Evolutionary conservation across 2,888 invertebrate species (phyloP), one percentile per base, ranked within the genome.

Genomic region (Tetranychus piercei): DNA sequence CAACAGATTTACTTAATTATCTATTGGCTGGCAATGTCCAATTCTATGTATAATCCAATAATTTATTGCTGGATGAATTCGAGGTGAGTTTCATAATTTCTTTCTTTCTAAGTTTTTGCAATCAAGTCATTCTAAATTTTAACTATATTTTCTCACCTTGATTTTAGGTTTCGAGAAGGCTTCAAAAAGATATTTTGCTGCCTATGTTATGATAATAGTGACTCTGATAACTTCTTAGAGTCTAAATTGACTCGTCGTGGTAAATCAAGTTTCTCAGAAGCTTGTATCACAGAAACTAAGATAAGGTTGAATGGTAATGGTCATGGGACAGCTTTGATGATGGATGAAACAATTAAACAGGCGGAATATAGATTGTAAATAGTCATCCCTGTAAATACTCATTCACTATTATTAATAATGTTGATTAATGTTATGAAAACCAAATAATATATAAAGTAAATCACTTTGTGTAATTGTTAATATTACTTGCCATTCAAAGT

Each of bases 1-100:
- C 83, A 83, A 74, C 81, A 82, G 76, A 77, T 83, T 22, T 83
- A 82, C 67, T 85, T 93, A 73, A 88, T 88, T 44, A 91, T 92
- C 84, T 91, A 91, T 81, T 91, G 90, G 90, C 85, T 93, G 76
- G 93, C 93, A 5, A 93, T 93, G 93, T 90, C 91, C 11, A 77
- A 92, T 81, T 89, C 92, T 1, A 92, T 92, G 90, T 91, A 92
- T 75, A 93, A 93, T 84, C 92, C 92, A 0, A 87, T 92, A 75
- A 91, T 93, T 73, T 93, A 93, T 82, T 92, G 92, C 81, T 91
- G 91, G 90, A 92, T 93, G 92, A 93, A 92, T 82, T 64, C 94
- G 84, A 89, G 94, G 94, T 94, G 83, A 85, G 84, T 81, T 1
- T 23, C 1, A n/a, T 1, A 11, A 1, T 69, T 67, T 67, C 2